phyloP scores from a whole-genome alignment of 1,140 invertebrate species.

The Coboldia fuscipes region DNA sequence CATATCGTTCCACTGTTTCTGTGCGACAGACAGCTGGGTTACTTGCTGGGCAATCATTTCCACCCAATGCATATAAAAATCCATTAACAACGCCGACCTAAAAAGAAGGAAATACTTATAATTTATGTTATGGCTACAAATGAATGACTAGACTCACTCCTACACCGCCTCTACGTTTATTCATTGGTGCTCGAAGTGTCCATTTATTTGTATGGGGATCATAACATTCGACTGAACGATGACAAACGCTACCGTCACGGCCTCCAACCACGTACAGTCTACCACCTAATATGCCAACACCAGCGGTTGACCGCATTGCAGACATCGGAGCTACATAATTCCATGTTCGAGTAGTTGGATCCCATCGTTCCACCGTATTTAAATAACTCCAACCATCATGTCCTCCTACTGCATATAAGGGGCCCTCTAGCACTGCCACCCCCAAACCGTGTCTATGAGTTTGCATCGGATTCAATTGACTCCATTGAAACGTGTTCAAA shows the following conservation, averaged over 20 bases:
- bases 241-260: slow-evolving; percentile 74
- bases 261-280: slow-evolving; percentile 85
- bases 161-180: slow-evolving; percentile 68
- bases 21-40: slow-evolving; percentile 64
- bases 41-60: slow-evolving; percentile 70
- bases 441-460: slow-evolving; percentile 81
- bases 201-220: slow-evolving; percentile 81
- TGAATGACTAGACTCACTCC: slow-evolving; percentile 25
- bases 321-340: slow-evolving; percentile 73
- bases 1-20: slow-evolving; percentile 79
- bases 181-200: slow-evolving; percentile 75
- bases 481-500: slow-evolving; percentile 57
- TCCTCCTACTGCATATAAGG: slow-evolving; percentile 84
- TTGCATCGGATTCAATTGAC: slow-evolving; percentile 63
- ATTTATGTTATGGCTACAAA: not conserved
- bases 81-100: slow-evolving; percentile 58
- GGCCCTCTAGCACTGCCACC: slow-evolving; percentile 68
- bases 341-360: slow-evolving; percentile 67
- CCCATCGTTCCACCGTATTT: slow-evolving; percentile 81
- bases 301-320: slow-evolving; percentile 66
- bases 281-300: slow-evolving; percentile 65
- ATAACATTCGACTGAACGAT: slow-evolving; percentile 81
- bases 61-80: slow-evolving; percentile 66
- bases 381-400: slow-evolving; percentile 92
- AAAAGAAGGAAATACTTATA: not conserved